Evolutionary conservation across 2,888 invertebrate genomes (phyloP), one percentile per base, ranked within the genome.

Genomic region (Stegophylla sp.): DNA sequence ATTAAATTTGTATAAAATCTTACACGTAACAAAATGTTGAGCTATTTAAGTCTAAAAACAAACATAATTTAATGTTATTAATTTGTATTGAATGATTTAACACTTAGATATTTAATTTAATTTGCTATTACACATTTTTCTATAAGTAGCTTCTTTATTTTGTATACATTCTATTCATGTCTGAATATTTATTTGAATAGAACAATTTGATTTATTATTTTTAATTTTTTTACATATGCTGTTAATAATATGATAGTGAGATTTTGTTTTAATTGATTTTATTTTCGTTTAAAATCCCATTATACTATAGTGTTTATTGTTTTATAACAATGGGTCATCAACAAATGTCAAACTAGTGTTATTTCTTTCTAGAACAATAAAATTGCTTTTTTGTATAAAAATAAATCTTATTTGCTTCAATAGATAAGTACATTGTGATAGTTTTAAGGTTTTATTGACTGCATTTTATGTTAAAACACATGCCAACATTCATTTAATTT

Each of bases 361-460:
- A 34, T 66, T 53, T 43, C 26, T 66, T 66, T 53, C 1, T 15
- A 45, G 48, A 74, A 45, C 26, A 41, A 41, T 0, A 28, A 61
- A 34, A 34, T 28, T 77, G 45, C 34, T 79, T 79, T 48, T 79
- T 79, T 69, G 17, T 77, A n/a, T 71, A 34, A 51, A 77, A 67
- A 69, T 69, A 79, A 61, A 71, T 79, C 51, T 71, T 51, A 69
- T 77, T 79, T 79, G 79, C 79, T 79, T 79, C 51, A 34, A 51
- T 79, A 79, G 79, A 79, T 69, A 61, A 79, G 71, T 79, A 59
- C 20, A 71, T 71, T 63, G 79, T 79, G 79, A 79, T 79, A 79
- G 61, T 61, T 51, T 48, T 79, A 79, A 79, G 71, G 61, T 61
- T 69, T 79, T 69, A 79, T 61, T n/a, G 69, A 79, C 69, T 79